These are phyloP conservation scores for Pelagia noctiluca DNA, from an alignment of 30 jellyfish, hydroid and myxozoan species.

Conservation along the genomic window DNA sequence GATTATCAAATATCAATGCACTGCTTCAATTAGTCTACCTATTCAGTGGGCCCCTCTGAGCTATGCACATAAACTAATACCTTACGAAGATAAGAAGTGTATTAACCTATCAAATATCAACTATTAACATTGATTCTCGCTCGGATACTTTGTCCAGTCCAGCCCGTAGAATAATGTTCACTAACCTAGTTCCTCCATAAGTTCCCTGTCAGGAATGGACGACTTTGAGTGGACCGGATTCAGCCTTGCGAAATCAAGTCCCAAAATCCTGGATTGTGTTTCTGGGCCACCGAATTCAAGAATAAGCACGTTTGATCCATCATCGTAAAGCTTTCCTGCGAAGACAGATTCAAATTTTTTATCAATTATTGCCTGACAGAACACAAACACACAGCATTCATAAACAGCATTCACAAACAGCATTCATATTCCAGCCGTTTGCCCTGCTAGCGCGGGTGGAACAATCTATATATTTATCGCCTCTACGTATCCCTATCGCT, in stretches of 20 bases:
- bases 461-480: background rate
- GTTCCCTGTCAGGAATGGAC: background rate
- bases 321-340: conserved; percentile 40
- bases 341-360: no score
- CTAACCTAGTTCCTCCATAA: no score
- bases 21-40: no score
- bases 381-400: background rate
- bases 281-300: conserved; percentile 31
- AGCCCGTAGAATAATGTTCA: no score
- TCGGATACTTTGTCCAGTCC: no score
- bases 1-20: no score
- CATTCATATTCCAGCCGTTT: background rate
- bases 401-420: no score
- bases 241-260: background rate
- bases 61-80: no score
- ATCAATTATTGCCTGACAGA: background rate
- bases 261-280: background rate
- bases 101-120: no score
- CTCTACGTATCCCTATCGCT: background rate
- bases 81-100: no score
- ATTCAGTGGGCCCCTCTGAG: no score
- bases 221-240: background rate
- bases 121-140: no score
- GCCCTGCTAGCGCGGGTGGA: background rate
- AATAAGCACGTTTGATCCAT: conserved; percentile 42